Conservation (phyloP, 2,888 invertebrate species). For the Rhagophthalmus giganteus region DNA sequence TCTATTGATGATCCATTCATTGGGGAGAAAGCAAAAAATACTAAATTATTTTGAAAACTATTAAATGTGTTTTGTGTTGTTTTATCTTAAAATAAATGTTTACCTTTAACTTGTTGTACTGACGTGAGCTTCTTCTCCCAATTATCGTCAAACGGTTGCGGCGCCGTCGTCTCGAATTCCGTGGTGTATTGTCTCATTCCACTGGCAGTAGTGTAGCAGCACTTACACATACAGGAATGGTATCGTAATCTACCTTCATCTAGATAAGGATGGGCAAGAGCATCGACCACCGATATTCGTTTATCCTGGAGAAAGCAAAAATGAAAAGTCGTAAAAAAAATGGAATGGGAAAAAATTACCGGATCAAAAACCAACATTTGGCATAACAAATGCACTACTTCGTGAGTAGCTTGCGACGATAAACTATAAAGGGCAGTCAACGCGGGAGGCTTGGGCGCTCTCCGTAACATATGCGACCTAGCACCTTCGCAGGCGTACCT, state of each 20-base stretch:
- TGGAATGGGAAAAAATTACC: conserved; percentile 61
- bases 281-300: conserved; percentile 92
- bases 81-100: conserved; percentile 10
- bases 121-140: conserved; percentile 96
- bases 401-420: conserved; percentile 89
- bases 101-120: conserved; percentile 94
- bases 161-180: conserved; percentile 91
- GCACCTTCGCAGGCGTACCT: conserved; percentile 96
- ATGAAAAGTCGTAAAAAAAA: conserved; percentile 3
- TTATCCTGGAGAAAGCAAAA: conserved; percentile 68
- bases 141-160: conserved; percentile 89
- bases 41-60: background rate
- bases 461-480: conserved; percentile 84
- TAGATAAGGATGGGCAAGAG: conserved; percentile 94
- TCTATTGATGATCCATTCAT: background rate
- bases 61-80: background rate
- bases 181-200: conserved; percentile 84
- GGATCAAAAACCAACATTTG: conserved; percentile 99
- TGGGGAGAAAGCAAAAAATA: background rate
- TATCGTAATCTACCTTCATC: conserved; percentile 98
- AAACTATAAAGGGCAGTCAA: conserved; percentile 89
- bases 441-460: conserved; percentile 85
- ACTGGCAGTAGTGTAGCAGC: conserved; percentile 82
- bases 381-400: conserved; percentile 94
- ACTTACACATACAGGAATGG: conserved; percentile 99